phyloP scores from a whole-genome alignment of 1,140 invertebrate species.

The Hypothenemus hampei region DNA sequence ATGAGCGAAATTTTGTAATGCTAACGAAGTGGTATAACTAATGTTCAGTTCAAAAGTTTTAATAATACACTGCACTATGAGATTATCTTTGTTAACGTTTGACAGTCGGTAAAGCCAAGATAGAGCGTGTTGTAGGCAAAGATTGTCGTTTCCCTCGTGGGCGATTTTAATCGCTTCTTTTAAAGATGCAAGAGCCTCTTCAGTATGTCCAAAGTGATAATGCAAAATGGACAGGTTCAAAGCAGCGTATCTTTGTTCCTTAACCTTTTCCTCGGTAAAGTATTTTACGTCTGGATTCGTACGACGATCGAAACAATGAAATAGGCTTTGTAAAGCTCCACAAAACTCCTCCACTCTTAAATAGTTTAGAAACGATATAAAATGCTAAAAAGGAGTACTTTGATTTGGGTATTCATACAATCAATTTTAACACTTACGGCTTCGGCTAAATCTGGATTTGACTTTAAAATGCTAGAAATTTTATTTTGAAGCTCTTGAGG shows the following conservation, averaged over 20 bases:
- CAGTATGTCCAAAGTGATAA: conserved; percentile 77
- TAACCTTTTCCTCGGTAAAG: conserved; percentile 58
- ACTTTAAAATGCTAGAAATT: conserved; percentile 70
- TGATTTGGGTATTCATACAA: background rate
- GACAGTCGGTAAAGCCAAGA: conserved; percentile 70
- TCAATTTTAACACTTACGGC: conserved; percentile 55
- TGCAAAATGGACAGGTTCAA: conserved; percentile 84
- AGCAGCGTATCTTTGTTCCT: conserved; percentile 80
- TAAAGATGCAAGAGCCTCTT: conserved; percentile 71
- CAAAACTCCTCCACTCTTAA: conserved; percentile 81
- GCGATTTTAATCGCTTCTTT: conserved; percentile 81
- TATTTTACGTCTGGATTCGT: conserved; percentile 46
- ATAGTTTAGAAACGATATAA: conserved; percentile 85
- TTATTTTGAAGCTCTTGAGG: conserved; percentile 70
- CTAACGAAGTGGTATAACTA: conserved; percentile 59
- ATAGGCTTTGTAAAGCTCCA: conserved; percentile 75
- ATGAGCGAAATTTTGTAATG: conserved; percentile 58
- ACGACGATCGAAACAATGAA: conserved; percentile 79
- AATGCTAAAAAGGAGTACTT: conserved; percentile 62
- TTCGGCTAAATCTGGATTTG: conserved; percentile 78
- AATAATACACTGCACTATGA: conserved; percentile 56
- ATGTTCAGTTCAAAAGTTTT: conserved; percentile 57
- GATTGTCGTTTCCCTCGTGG: conserved; percentile 80
- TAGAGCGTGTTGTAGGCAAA: conserved; percentile 79
- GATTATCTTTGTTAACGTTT: conserved; percentile 44